These are phyloP conservation scores for Gymnoscopelus braueri DNA, from an alignment of 2,797 vertebrate genomes.

Conservation along the genomic window DNA sequence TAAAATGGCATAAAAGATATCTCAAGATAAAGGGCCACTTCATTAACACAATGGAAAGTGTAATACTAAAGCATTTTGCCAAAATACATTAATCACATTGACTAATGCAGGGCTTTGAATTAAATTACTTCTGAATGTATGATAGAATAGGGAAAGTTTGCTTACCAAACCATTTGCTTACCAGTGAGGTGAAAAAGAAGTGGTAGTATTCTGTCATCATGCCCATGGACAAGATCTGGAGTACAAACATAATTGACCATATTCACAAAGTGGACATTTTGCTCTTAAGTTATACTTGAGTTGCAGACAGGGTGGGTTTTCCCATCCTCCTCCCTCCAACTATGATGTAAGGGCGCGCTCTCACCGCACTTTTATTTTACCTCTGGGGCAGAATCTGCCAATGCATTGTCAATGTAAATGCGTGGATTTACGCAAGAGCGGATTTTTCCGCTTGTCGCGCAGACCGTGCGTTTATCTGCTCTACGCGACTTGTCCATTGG, in stretches of 20 bases:
- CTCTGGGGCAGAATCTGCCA: too few species aligned
- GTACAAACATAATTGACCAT: background rate
- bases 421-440: too few species aligned
- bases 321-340: too few species aligned
- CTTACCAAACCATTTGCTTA: conserved; percentile 78
- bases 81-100: background rate
- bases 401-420: too few species aligned
- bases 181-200: conserved; percentile 98
- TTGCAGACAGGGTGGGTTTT: too few species aligned
- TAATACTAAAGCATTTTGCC: conserved; percentile 9
- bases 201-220: conserved; percentile 99
- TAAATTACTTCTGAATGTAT: background rate
- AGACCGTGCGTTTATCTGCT: too few species aligned
- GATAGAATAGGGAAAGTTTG: background rate
- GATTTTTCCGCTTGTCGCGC: too few species aligned
- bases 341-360: too few species aligned
- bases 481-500: too few species aligned
- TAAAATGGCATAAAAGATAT: conserved; percentile 36
- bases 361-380: too few species aligned
- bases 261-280: background rate
- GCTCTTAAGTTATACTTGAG: too few species aligned
- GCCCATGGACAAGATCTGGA: conserved; percentile 91
- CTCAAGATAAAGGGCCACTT: conserved; percentile 31
- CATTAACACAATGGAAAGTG: conserved; percentile 28
- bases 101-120: background rate